These are phyloP conservation scores for Nestor notabilis DNA, from an alignment of 2,113 vertebrate genomes.

Conservation along the genomic window DNA sequence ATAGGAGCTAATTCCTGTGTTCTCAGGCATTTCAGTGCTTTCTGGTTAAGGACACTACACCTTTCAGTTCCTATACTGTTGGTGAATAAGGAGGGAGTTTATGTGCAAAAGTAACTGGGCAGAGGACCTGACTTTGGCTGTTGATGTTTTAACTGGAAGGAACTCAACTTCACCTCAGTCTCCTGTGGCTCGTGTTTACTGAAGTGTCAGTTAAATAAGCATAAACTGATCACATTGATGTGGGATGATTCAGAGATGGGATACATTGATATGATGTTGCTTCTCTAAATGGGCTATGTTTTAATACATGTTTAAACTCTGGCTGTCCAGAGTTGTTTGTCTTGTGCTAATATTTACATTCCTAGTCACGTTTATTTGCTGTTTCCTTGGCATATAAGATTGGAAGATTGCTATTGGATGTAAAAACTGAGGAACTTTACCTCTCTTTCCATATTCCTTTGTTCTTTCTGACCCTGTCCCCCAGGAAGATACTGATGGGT, in stretches of 20 bases:
- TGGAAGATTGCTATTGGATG: background rate
- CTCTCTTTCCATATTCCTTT: background rate
- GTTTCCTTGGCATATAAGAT: background rate
- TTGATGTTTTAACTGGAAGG: background rate
- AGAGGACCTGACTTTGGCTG: conserved; percentile 1
- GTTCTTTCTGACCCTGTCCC: background rate
- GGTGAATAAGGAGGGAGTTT: background rate
- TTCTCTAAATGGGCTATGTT: background rate
- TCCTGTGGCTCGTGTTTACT: background rate
- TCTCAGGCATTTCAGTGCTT: background rate
- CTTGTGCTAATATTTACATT: background rate
- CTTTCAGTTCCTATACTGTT: background rate
- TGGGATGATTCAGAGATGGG: background rate
- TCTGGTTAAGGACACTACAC: background rate
- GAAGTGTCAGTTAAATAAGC: conserved; percentile 1
- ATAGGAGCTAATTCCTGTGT: background rate
- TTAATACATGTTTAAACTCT: conserved; percentile 20
- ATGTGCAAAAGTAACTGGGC: background rate
- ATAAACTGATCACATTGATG: background rate
- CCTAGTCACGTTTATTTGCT: background rate
- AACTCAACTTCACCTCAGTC: background rate
- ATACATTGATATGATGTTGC: background rate
- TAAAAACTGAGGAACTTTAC: background rate
- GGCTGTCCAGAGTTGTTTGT: conserved; percentile 17
- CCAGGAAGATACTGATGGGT: background rate